phyloP scores from a whole-genome alignment of 2,888 invertebrate genomes.

The Apamea monoglypha region DNA sequence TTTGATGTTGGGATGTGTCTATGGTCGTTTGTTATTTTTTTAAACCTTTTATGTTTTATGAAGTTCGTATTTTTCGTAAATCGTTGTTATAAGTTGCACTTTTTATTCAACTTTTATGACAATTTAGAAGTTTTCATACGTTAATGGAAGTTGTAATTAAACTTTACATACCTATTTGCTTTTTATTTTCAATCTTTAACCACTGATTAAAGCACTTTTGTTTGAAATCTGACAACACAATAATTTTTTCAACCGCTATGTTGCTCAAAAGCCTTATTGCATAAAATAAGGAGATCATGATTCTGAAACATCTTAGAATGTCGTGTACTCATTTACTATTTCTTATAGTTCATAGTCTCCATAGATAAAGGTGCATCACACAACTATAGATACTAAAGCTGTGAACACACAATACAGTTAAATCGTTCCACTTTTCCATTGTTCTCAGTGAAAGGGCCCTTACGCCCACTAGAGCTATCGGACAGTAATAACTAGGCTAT shows the following conservation, averaged over 20 bases:
- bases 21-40: neutral
- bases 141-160: neutral
- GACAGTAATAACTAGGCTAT: constrained; percentile 61
- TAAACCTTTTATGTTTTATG: neutral
- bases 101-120: neutral
- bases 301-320: neutral
- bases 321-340: neutral
- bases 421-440: constrained; percentile 66
- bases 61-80: neutral
- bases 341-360: neutral
- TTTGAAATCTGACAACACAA: neutral
- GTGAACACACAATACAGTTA: constrained; percentile 61
- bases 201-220: neutral
- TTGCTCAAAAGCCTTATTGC: neutral
- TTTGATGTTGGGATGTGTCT: neutral
- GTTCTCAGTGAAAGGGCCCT: constrained; percentile 67
- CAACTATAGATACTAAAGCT: constrained; percentile 58
- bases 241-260: neutral
- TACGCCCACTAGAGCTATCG: constrained; percentile 55
- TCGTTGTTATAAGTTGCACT: neutral
- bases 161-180: neutral
- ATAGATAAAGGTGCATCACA: constrained; percentile 28
- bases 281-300: neutral
- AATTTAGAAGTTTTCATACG: neutral
- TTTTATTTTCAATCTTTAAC: neutral